Conservation (phyloP, 2,797 vertebrate species). For the Serranus cabrilla region DNA sequence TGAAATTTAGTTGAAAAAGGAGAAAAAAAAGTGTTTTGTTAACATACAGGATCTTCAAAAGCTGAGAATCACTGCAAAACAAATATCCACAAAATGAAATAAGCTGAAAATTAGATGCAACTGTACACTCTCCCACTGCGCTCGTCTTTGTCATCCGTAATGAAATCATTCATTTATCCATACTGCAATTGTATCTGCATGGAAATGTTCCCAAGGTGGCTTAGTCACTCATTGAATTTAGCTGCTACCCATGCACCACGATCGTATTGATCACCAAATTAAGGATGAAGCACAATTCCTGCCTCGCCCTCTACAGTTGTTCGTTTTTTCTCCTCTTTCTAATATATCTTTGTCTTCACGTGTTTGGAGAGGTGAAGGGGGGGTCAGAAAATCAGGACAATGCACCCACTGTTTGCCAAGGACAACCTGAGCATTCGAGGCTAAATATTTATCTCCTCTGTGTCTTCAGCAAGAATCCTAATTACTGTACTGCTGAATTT, state of each 20-base stretch:
- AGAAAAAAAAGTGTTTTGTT: background rate
- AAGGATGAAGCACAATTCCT: constrained; percentile 39
- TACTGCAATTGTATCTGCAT: constrained; percentile 39
- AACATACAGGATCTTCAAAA: background rate
- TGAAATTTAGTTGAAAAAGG: background rate
- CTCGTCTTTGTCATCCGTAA: constrained; percentile 32
- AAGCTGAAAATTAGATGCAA: constrained; percentile 39
- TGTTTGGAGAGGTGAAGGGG: constrained; percentile 1
- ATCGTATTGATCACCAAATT: constrained; percentile 44
- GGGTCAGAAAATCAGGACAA: constrained; percentile 32
- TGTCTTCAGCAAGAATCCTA: constrained; percentile 18
- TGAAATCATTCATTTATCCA: constrained; percentile 37
- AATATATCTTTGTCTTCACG: constrained; percentile 30
- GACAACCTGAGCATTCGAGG: constrained; percentile 27
- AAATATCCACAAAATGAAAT: constrained; percentile 50
- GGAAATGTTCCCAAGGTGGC: constrained; percentile 36
- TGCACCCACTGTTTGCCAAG: constrained; percentile 38
- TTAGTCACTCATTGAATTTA: constrained; percentile 33
- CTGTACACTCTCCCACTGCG: background rate
- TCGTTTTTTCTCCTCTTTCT: background rate
- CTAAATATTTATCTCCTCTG: background rate
- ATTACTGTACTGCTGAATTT: constrained; percentile 20
- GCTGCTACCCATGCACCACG: constrained; percentile 11
- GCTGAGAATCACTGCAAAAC: constrained; percentile 37
- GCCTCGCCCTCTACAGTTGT: background rate